Base-by-base conservation (phyloP, 1,140 invertebrate species). In the Drosophila pandora region DNA sequence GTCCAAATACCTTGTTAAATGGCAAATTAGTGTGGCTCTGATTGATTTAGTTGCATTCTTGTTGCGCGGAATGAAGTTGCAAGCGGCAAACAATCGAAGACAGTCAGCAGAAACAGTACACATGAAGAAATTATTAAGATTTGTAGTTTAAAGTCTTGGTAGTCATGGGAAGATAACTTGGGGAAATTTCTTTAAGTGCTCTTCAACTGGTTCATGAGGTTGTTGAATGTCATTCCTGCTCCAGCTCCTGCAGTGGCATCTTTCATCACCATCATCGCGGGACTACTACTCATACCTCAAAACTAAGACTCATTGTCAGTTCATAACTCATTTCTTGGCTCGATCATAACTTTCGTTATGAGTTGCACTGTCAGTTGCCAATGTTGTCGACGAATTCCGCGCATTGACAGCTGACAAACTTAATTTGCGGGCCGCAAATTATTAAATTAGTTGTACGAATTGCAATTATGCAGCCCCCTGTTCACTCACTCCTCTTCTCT, bases 1-100 rank as follows among this genome's bases (percentile, higher is more conserved):
- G 90, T 91, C 90, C 90, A 91, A 91, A 91, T 91, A 82, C 90
- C 90, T 88, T 91, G 90, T 90, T 91, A 91, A 91, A 91, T 91
- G 90, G 90, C 90, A 91, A 91, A 91, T 91, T 91, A 91, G 90
- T 91, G 90, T 84, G 80, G 74, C 55, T 82, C 64, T 91, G 90
- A 91, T 91, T 91, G 90, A 90, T 91, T 88, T 90, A 88, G 83
- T 88, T 83, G 83, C 83, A 88, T 89, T 88, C 83, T 89, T 85
- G 60, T 53, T 85, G 67, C 54, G 65, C 39, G 74, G 83, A 78
- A 87, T 83, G 70, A 88, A 87, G 82, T 85, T 87, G 83, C 80
- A 72, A 84, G 79, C 37, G 68, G 71, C 58, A 54, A 72, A 63
- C 80, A 76, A 68, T 59, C 57, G 30, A 70, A 63, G 64, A 28